Evolutionary conservation across 2,113 vertebrate genomes (phyloP), one percentile per base, ranked within the genome.

Genomic region (Muscicapa adusta): DNA sequence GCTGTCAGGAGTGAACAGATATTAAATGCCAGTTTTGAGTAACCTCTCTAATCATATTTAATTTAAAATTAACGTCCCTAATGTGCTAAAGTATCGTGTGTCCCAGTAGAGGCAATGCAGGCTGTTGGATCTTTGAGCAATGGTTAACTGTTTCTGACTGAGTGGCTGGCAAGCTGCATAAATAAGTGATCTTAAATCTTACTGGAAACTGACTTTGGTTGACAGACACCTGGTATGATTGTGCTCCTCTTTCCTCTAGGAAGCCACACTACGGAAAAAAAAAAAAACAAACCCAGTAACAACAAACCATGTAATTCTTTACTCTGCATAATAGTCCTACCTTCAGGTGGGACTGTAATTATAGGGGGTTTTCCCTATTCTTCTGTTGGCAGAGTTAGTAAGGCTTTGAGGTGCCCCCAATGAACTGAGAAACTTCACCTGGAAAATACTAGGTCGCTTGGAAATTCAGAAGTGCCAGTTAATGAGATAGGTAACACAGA

Each of bases 61-160:
- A 75, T 87, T 84, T 42, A 71, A 83, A 79, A 67, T 76, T 45
- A 80, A 31, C n/a, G n/a, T 42, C 34, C 18, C 40, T 73, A 72
- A 51, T 31, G 26, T 0, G 0, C 51, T 86, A 14, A 56, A 58
- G 34, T 26, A 60, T 67, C 18, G 1, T 58, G n/a, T n/a, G 34
- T 56, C n/a, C 28, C 45, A 18, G 36, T 33, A 73, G 73, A 63
- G 26, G 40, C 33, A 60, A 3, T 31, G 42, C 50, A 66, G 34
- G 18, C 53, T 71, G 22, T 62, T 78, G 73, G 62, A 19, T 72
- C 82, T 87, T n/a, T 28, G 28, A 61, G 31, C 14, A 2, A 43
- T 75, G 81, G 33, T 68, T 79, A 58, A 43, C 18, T 29, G 5
- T 75, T 85, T 38, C 25, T 88, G 25, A 23, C 45, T 53, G 28